These are phyloP conservation scores for Nasonia longicornis DNA, from an alignment of 1,140 invertebrate species.

Conservation along the genomic window DNA sequence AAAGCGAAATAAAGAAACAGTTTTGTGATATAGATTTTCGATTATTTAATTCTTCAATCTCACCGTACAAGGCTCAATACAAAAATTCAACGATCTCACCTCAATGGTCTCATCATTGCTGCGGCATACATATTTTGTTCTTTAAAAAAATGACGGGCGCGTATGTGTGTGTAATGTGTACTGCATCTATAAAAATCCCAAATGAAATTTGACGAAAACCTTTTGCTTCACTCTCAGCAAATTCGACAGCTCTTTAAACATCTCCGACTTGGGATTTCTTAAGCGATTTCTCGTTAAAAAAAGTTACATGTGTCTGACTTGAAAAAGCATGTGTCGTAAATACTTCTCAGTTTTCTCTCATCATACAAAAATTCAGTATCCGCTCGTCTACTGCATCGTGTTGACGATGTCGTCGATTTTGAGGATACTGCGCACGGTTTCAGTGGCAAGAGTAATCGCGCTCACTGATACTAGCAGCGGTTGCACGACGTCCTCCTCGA, in stretches of 20 bases:
- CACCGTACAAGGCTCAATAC: conserved; percentile 29
- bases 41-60: conserved; percentile 35
- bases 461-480: conserved; percentile 95
- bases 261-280: background rate
- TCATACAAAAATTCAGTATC: background rate
- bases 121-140: conserved; percentile 33
- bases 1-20: conserved; percentile 29
- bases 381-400: conserved; percentile 48
- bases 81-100: conserved; percentile 36
- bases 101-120: background rate
- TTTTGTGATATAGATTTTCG: conserved; percentile 39
- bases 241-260: background rate
- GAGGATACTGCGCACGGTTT: conserved; percentile 97
- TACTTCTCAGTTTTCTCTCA: background rate
- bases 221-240: background rate
- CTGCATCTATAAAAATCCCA: background rate
- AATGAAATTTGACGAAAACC: background rate
- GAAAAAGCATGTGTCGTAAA: conserved; percentile 4
- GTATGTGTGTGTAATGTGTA: background rate
- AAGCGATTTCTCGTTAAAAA: conserved; percentile 25
- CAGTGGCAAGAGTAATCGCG: conserved; percentile 93
- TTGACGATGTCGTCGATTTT: conserved; percentile 99
- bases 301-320: conserved; percentile 4
- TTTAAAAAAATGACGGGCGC: conserved; percentile 13
- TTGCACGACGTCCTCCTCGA: conserved; percentile 98